These are phyloP conservation scores for Aramus guarauna DNA, from an alignment of 2,113 vertebrate species.

Conservation along the genomic window DNA sequence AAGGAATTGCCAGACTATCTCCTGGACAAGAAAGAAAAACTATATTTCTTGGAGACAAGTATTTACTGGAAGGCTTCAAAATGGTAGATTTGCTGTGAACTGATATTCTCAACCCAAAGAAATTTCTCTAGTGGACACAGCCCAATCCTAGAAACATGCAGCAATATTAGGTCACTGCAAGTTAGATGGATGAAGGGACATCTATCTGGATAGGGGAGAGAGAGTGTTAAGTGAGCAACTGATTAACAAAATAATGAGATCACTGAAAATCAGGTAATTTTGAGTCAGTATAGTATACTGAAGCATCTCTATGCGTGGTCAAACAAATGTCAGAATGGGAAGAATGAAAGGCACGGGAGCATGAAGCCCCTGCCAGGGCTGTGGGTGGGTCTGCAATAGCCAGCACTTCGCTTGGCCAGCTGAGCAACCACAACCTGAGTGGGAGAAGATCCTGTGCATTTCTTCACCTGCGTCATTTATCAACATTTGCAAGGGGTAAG, in stretches of 20 bases:
- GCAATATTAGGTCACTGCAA: background rate
- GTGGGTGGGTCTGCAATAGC: background rate
- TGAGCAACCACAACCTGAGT: background rate
- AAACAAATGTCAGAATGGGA: background rate
- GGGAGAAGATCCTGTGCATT: background rate
- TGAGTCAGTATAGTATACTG: background rate
- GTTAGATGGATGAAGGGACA: background rate
- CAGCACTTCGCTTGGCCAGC: background rate
- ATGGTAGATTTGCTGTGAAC: background rate
- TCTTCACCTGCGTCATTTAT: background rate
- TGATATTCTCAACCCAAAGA: background rate
- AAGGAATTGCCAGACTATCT: background rate
- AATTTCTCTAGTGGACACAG: background rate
- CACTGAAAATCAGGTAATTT: background rate
- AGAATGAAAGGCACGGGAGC: background rate
- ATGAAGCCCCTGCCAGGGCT: background rate
- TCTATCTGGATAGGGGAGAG: background rate
- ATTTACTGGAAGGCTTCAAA: background rate
- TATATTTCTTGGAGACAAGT: background rate
- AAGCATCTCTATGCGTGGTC: background rate
- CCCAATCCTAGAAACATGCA: background rate
- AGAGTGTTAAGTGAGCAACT: background rate
- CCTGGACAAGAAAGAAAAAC: background rate
- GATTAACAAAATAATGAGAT: background rate
- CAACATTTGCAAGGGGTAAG: background rate